A percentile compares a stretch with the other conserved stretches of the same genome.
Conservation (phyloP, 2,797 vertebrate genomes). For the Thalassophryne amazonica region DNA sequence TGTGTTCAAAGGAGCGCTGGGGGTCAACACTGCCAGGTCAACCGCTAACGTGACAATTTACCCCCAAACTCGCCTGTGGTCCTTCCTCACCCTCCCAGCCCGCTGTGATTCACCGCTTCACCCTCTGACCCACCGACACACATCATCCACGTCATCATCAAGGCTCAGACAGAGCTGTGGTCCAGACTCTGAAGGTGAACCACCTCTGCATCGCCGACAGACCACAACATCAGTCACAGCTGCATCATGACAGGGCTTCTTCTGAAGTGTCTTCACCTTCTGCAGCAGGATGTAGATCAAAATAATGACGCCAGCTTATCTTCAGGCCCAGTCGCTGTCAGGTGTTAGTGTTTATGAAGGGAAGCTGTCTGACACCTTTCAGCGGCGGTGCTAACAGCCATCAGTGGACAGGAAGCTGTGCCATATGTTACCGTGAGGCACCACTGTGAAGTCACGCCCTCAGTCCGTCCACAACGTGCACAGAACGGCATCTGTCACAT, state of each 20-base stretch:
- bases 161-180: constrained; percentile 18
- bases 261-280: constrained; percentile 33
- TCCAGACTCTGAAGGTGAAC: constrained; percentile 44
- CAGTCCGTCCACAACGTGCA: constrained; percentile 43
- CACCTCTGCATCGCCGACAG: constrained; percentile 35
- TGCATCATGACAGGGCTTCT: neutral
- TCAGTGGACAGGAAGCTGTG: constrained; percentile 43
- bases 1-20: constrained; percentile 65
- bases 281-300: constrained; percentile 22
- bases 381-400: constrained; percentile 58
- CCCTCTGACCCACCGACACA: constrained; percentile 66
- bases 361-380: constrained; percentile 60
- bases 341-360: constrained; percentile 75
- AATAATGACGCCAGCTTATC: constrained; percentile 48
- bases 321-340: constrained; percentile 62
- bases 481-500: too few relatives aligned
- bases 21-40: constrained; percentile 70
- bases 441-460: constrained; percentile 36
- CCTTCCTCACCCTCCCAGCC: constrained; percentile 44
- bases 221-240: constrained; percentile 25
- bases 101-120: constrained; percentile 65
- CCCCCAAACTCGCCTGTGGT: constrained; percentile 56
- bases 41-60: constrained; percentile 58
- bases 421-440: constrained; percentile 58
- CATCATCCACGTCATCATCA: constrained; percentile 61